Evolutionary conservation across 1,140 invertebrate species (phyloP), one percentile per base, ranked within the genome.

Genomic region (Lepidurus arcticus): DNA sequence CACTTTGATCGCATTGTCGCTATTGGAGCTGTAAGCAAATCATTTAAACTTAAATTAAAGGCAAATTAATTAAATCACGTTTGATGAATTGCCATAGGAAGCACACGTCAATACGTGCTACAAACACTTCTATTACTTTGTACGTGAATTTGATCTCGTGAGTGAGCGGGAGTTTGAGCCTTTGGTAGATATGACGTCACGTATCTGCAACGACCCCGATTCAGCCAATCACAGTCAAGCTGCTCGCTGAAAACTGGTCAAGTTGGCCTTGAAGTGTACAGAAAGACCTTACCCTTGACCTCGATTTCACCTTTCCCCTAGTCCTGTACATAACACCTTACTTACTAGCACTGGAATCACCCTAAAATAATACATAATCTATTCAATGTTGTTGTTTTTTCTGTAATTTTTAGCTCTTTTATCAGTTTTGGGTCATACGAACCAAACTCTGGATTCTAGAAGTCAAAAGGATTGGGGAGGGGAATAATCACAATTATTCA

Each of bases 61-160:
- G n/a, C 24, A 74, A 16, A 11, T 79, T 24, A 34, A 65, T 65
- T 34, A 7, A 16, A 43, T 26, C 7, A 16, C 1, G 21, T 73
- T 80, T 76, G 2, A n/a, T 73, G 10, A n/a, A 13, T 78, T 3
- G 1, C 43, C 88, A 74, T 82, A 95, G 94, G 95, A 98, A 86
- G 94, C 96, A 42, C 96, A 98, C 84, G 94, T 97, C 0, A 98
- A 98, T 85, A 96, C 95, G 2, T 97, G 96, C 83, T 98, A 97
- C 86, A 98, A 98, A 85, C 96, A 98, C 85, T 98, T 96, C 85
- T 98, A 96, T 83, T 98, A 95, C 84, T 98, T 98, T 86, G 92
- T 97, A 11, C 91, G 89, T 47, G 94, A 97, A 85, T 96, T 96
- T 83, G 91, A 94, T 81, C 85, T 98, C 80, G 90, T 98, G 73